Evolutionary conservation across 1,140 invertebrate genomes (phyloP), one percentile per base, ranked within the genome.

Genomic region (Lethrus apterus): DNA sequence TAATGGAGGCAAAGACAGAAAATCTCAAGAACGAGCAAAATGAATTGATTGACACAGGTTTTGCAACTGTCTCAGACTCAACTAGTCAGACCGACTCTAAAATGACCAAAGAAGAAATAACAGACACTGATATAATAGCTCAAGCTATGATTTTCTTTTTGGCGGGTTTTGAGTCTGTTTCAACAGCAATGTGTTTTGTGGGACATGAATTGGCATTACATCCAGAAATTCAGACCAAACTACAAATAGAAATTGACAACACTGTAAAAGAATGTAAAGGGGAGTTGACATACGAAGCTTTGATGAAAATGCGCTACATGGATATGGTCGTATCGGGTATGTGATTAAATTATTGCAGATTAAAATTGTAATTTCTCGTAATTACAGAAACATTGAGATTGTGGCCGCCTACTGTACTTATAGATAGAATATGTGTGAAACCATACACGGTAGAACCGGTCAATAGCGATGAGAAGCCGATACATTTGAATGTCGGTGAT

Each of bases 131-230:
- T 70, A 45, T 77, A 2, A 57, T 57, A 3, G 56, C 73, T 54
- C 50, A 75, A 63, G 41, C 73, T 51, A 49, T 65, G 56, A 10
- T 63, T 38, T 66, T 79, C 57, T 73, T 56, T 51, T 34, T 73
- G 0, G 75, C 73, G 29, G 70, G 70, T 5, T 71, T 68, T 44
- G 70, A 72, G 42, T 69, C 69, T 0, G 64, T 63, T 3, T 66
- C 69, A 0, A 63, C 69, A 19, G 66, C 75, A 2, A 69, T 81
- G 11, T 58, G 70, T 1, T 73, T 72, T 48, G 64, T 68, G 14
- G 51, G 73, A 2, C 69, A 75, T 52, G 67, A 71, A 23, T 58
- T 83, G 18, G 75, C 78, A 0, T 51, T 63, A 23, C 69, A 81
- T 60, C 46, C 33, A 4, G 45, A 55, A 3, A 49, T 64, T 9